Evolutionary conservation across 2,113 vertebrate genomes (phyloP).

Genomic region (Lathamus discolor): DNA sequence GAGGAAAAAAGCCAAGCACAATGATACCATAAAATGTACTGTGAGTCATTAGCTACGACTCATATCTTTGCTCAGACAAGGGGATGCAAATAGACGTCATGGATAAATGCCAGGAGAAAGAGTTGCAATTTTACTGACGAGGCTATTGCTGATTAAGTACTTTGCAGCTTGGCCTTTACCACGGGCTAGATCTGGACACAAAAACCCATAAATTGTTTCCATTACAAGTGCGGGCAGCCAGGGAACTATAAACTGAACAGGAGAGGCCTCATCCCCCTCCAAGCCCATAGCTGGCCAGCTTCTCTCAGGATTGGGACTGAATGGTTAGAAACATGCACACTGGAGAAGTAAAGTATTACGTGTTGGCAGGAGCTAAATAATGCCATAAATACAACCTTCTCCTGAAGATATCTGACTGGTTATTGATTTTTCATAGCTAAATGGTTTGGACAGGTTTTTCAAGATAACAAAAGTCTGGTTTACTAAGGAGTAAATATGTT

Average conservation of each 20-base stretch:
- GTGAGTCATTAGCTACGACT: background rate
- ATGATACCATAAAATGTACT: background rate
- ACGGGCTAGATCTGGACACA: background rate
- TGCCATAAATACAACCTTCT: slow-evolving; percentile 32
- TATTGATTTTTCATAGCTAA: slow-evolving; percentile 51
- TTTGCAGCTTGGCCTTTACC: background rate
- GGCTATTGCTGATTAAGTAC: background rate
- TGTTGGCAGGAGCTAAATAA: slow-evolving; percentile 46
- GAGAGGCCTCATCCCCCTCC: background rate
- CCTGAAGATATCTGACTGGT: background rate
- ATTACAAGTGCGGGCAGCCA: background rate
- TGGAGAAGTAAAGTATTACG: background rate
- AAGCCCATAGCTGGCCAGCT: too few species aligned
- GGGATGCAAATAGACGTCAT: background rate
- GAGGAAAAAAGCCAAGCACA: background rate
- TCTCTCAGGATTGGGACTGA: background rate
- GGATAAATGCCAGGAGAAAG: background rate
- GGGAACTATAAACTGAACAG: background rate
- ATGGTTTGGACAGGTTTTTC: slow-evolving; percentile 41
- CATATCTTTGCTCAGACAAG: background rate
- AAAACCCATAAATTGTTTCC: background rate
- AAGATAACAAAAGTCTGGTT: slow-evolving; percentile 17
- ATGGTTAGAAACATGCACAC: background rate
- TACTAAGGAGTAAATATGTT: background rate
- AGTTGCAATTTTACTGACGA: background rate